Percentiles rank a stretch among this genome's conserved stretches.
Evolutionary conservation across 2,888 invertebrate species (phyloP).

Genomic region (Melieria crassipennis): DNA sequence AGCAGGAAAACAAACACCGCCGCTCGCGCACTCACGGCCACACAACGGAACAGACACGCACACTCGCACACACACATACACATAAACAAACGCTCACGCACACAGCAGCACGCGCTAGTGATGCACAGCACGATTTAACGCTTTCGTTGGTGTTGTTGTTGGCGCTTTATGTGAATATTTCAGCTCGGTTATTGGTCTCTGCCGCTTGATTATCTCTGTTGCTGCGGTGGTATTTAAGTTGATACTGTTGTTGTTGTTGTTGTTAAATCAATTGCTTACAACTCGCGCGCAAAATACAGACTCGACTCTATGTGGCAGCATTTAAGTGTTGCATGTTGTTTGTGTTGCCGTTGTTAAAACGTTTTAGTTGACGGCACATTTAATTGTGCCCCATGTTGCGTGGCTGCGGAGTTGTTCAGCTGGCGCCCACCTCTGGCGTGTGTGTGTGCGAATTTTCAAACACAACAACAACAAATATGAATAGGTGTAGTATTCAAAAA

Average conservation of each 20-base stretch:
- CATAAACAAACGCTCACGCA: slow-evolving; percentile 29
- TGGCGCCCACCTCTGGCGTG: background rate
- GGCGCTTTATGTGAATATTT: background rate
- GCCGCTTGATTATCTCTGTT: slow-evolving; percentile 26
- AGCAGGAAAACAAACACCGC: slow-evolving; percentile 27
- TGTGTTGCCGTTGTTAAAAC: slow-evolving; percentile 19
- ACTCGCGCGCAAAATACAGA: no score
- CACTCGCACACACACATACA: slow-evolving; percentile 45
- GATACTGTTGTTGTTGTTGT: no score
- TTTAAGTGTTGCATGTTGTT: slow-evolving; percentile 17
- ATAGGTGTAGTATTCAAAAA: background rate
- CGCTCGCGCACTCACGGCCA: background rate
- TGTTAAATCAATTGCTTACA: no score
- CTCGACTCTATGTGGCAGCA: background rate
- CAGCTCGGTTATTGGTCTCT: slow-evolving; percentile 58
- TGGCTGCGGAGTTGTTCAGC: slow-evolving; percentile 1
- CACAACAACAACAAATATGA: background rate
- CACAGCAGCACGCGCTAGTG: background rate
- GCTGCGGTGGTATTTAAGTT: background rate
- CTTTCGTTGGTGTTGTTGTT: no score
- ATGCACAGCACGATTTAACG: no score
- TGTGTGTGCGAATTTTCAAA: no score
- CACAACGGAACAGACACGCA: slow-evolving; percentile 23
- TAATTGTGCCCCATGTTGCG: slow-evolving; percentile 22
- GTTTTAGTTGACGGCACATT: slow-evolving; percentile 32